Percentiles rank a stretch among this genome's conserved stretches.
Conservation (phyloP, 2,113 vertebrate genomes). For the Phycodurus eques region DNA sequence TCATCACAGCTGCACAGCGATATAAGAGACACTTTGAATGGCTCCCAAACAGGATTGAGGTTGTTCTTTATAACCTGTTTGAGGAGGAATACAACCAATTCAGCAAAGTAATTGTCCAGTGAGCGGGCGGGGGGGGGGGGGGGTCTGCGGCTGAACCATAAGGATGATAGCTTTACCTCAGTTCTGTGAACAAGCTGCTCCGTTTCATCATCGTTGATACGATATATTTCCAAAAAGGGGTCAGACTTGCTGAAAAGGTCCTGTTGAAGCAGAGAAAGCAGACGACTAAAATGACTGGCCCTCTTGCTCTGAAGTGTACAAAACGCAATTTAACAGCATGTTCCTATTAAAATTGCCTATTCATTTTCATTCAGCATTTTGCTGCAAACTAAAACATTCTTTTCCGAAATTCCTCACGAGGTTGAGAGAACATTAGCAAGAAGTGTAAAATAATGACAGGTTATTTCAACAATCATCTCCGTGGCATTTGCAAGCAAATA, state of each 20-base stretch:
- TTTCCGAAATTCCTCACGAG: background rate
- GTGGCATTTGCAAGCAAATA: slow-evolving; percentile 10
- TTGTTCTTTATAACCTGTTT: slow-evolving; percentile 94
- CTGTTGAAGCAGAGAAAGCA: slow-evolving; percentile 59
- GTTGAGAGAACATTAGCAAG: background rate
- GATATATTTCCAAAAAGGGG: slow-evolving; percentile 92
- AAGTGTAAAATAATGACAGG: background rate
- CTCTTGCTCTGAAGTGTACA: background rate
- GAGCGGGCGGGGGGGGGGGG: too few relatives aligned
- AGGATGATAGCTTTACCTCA: slow-evolving; percentile 72
- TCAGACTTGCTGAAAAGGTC: slow-evolving; percentile 97
- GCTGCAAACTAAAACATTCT: background rate
- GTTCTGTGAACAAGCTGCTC: slow-evolving; percentile 92
- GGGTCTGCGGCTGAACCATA: background rate
- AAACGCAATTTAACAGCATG: background rate
- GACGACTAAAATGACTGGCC: slow-evolving; percentile 1
- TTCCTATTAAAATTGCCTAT: background rate
- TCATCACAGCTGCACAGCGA: slow-evolving; percentile 93
- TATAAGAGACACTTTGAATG: slow-evolving; percentile 92
- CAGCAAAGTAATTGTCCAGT: slow-evolving; percentile 9
- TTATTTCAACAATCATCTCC: background rate
- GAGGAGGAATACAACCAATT: slow-evolving; percentile 8
- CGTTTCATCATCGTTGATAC: slow-evolving; percentile 79
- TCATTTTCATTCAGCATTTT: background rate
- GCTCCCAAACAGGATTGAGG: slow-evolving; percentile 91